Evolutionary conservation across 1,140 invertebrate genomes (phyloP).

Genomic region (Caenorhabditis elegans): DNA sequence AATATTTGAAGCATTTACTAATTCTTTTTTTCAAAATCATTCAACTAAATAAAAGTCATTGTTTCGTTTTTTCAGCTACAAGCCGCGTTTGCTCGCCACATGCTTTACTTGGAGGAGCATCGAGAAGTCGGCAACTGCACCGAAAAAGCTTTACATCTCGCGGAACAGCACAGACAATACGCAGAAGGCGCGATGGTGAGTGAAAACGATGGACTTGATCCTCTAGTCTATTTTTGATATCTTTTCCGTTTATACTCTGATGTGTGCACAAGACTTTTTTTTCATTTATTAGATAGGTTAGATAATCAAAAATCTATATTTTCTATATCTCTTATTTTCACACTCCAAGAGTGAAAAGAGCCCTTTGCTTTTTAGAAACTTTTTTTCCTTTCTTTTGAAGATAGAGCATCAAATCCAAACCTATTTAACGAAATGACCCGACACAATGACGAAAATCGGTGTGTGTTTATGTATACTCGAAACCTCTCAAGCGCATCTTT

Average conservation of each 20-base stretch:
- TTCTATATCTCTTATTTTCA: not conserved
- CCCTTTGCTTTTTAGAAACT: too few species aligned
- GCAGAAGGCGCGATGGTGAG: slow-evolving; percentile 69
- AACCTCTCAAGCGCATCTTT: slow-evolving; percentile 25
- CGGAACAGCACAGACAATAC: slow-evolving; percentile 51
- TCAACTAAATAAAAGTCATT: slow-evolving; percentile 5
- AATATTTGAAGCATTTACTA: slow-evolving; percentile 12
- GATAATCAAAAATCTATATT: slow-evolving; percentile 17
- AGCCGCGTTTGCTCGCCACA: slow-evolving; percentile 63
- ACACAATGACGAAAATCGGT: slow-evolving; percentile 29
- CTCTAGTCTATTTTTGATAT: slow-evolving; percentile 77
- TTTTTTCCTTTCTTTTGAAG: not conserved
- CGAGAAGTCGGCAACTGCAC: slow-evolving; percentile 62
- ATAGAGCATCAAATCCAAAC: slow-evolving; percentile 4
- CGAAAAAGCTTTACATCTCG: slow-evolving; percentile 40
- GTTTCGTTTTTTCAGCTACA: slow-evolving; percentile 61
- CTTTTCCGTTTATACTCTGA: slow-evolving; percentile 74
- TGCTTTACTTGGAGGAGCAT: slow-evolving; percentile 66
- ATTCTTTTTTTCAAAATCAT: not conserved
- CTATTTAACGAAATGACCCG: slow-evolving; percentile 18
- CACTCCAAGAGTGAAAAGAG: too few species aligned
- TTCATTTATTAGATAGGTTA: not conserved
- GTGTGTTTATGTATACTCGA: slow-evolving; percentile 30
- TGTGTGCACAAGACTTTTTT: not conserved
- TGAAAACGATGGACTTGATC: slow-evolving; percentile 74